Conservation (phyloP, 2,113 vertebrate species). For the mouse (Mus musculus) region DNA sequence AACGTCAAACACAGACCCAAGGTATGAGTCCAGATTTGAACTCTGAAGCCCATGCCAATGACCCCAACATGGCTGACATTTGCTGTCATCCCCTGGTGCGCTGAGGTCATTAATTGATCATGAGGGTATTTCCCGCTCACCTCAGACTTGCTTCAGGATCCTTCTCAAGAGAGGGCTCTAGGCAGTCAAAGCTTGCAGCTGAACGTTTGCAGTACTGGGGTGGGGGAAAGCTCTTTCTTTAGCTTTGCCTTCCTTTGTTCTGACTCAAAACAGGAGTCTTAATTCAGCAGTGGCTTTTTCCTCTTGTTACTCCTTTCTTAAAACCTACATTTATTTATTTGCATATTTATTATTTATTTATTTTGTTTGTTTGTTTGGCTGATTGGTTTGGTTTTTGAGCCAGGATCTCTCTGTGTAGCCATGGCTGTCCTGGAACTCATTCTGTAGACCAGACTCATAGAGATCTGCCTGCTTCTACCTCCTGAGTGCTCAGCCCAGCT, state of each 20-base stretch:
- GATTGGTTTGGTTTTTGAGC: not conserved
- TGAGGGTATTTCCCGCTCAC: not conserved
- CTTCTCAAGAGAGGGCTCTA: not conserved
- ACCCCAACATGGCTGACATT: not conserved
- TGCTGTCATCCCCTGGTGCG: not conserved
- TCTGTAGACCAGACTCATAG: not conserved
- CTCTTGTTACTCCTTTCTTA: not conserved
- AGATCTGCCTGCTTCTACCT: not conserved
- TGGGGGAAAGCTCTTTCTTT: not conserved
- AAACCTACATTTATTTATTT: not conserved
- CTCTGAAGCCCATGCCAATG: not conserved
- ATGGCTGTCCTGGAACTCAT: not conserved
- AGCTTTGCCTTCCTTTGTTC: conserved; percentile 1
- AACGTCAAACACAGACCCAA: not conserved
- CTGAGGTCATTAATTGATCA: not conserved
- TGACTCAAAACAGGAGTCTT: conserved; percentile 19
- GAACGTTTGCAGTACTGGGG: not conserved
- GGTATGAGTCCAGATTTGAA: not conserved
- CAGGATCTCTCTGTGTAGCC: not conserved
- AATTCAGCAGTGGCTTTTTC: not conserved
- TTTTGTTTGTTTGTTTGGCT: not conserved
- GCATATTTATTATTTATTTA: not conserved
- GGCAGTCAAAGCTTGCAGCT: not conserved
- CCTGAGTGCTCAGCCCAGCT: not conserved
- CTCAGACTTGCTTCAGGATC: conserved; percentile 30